Base-by-base conservation (phyloP, 2,113 vertebrate species). In the Thinocorus orbignyianus region DNA sequence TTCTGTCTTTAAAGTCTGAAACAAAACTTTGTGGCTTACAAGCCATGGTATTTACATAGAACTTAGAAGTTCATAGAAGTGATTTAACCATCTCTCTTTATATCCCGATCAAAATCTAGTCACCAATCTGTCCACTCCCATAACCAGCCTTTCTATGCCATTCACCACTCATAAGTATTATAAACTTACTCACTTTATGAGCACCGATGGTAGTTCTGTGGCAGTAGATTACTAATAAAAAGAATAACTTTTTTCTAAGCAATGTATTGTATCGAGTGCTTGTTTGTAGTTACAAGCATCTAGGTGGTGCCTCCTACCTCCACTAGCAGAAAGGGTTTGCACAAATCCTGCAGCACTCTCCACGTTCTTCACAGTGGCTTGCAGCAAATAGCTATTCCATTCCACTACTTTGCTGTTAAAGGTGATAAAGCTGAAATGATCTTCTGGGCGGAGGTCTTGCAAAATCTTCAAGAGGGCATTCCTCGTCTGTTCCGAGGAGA, bases 381-480 rank as follows among this genome's bases (percentile, higher is more conserved):
- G 90, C 77, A 98, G 58, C 86, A 98, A 73, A 2, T 60, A 78
- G 20, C 82, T 89, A 39, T 88, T 91, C 98, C 97, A 98, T 54
- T 91, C 87, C 11, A 3, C 52, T 9, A 81, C 87, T 42, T 30
- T 16, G 7, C 7, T 10, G 69, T 3, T 97, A 82, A 97, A 98
- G 91, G 79, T 76, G 80, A 98, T 52, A 51, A 97, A 82, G 78
- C 78, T 96, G 92, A 98, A 98, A 85, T 89, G 95, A 62, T 98
- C 98, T 46, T 91, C 79, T 7, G 93, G 90, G 22, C 35, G 91
- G 41, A 98, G 97, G 61, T 98, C 98, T 31, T 73, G 95, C 66
- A 98, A 85, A 81, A 98, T 97, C 97, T 98, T 98, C 82, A 96
- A 4, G 39, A 98, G 85, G n/a, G 98, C 98, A 54, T 97, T 95